These are phyloP conservation scores for Drosophila mimica DNA, from an alignment of 2,888 invertebrate genomes.

Conservation along the genomic window DNA sequence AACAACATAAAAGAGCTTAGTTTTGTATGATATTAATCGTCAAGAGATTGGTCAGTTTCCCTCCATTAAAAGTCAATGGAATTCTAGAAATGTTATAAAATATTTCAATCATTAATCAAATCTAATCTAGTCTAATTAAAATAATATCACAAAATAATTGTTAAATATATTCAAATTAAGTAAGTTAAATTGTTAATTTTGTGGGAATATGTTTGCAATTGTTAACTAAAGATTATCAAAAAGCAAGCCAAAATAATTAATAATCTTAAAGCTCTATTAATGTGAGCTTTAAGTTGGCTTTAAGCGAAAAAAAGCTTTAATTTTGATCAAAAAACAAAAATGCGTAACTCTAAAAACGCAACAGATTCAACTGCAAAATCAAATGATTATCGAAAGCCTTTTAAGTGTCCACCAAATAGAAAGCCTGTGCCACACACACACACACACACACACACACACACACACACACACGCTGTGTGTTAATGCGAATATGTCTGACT, in stretches of 20 bases:
- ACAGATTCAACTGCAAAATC: not conserved
- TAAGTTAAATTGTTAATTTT: not conserved
- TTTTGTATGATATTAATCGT: not conserved
- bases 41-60: not conserved
- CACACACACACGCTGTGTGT: conserved; percentile 6
- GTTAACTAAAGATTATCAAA: not conserved
- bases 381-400: conserved; percentile 35
- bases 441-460: not conserved
- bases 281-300: not conserved
- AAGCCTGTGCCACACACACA: not conserved
- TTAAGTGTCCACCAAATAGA: conserved; percentile 24
- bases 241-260: not conserved
- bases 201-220: not conserved
- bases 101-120: not conserved
- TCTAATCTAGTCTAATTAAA: not conserved
- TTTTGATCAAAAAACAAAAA: not conserved
- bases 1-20: conserved; percentile 3
- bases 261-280: not conserved
- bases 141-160: not conserved
- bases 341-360: not conserved
- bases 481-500: conserved; percentile 23
- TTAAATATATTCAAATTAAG: not conserved
- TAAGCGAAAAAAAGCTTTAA: accelerated
- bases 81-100: not conserved
- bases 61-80: not conserved